Evolutionary conservation across 2,888 invertebrate genomes (phyloP).

Genomic region (Leucoma salicis): DNA sequence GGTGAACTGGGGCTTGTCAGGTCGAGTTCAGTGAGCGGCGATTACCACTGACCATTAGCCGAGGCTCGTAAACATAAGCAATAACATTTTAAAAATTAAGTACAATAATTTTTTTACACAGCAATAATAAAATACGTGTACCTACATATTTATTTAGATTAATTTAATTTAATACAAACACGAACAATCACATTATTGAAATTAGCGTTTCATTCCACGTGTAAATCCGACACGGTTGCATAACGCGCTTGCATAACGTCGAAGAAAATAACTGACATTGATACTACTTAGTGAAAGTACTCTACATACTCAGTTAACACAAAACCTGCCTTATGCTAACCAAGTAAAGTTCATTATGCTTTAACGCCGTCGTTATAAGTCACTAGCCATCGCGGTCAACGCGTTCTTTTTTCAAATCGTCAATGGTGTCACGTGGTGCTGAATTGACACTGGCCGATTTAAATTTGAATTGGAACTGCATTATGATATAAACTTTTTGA

Average conservation of each 20-base stretch:
- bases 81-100: not conserved
- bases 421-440: conserved; percentile 32
- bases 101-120: not conserved
- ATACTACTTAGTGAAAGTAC: conserved; percentile 74
- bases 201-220: conserved; percentile 31
- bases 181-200: conserved; percentile 21
- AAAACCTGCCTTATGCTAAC: conserved; percentile 4
- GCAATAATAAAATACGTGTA: not conserved
- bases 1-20: too few relatives aligned
- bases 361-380: conserved; percentile 13
- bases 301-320: conserved; percentile 21
- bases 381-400: conserved; percentile 45
- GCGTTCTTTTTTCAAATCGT: conserved; percentile 40
- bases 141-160: too few relatives aligned
- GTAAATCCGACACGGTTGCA: conserved; percentile 42
- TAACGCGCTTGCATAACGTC: conserved; percentile 58
- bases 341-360: conserved; percentile 15
- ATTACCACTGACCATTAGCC: too few relatives aligned
- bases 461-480: conserved; percentile 6
- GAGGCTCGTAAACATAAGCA: too few relatives aligned
- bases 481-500: not conserved
- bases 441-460: conserved; percentile 34
- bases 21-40: too few relatives aligned
- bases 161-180: conserved; percentile 15
- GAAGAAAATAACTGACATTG: conserved; percentile 77